These are phyloP conservation scores for Notarius lentiginosus DNA, from an alignment of 2,113 vertebrate species.

Conservation along the genomic window DNA sequence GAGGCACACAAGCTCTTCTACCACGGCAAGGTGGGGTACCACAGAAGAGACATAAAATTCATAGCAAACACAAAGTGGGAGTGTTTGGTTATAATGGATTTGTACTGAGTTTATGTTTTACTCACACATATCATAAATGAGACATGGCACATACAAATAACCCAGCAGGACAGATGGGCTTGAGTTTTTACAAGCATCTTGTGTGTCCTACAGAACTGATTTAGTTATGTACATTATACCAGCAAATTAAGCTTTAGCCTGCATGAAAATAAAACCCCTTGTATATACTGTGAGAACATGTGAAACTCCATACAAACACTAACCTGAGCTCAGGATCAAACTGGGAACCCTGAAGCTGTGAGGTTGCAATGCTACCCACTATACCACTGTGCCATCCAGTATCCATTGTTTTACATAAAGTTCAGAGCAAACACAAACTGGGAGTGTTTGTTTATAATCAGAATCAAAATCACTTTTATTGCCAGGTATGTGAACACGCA, in stretches of 20 bases:
- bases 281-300: not conserved
- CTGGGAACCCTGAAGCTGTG: no score
- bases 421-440: not conserved
- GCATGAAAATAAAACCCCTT: not conserved
- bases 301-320: not conserved
- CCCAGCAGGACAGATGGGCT: not conserved
- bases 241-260: not conserved
- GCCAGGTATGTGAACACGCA: no score
- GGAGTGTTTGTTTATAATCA: not conserved
- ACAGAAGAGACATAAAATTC: no score
- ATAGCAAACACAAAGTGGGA: not conserved
- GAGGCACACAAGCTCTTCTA: no score
- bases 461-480: no score
- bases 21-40: no score
- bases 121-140: not conserved
- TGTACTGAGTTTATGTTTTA: not conserved
- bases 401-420: no score
- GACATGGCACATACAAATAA: slow-evolving; percentile 6
- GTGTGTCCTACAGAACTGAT: not conserved
- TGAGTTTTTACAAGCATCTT: not conserved
- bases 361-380: no score
- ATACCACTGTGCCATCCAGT: no score
- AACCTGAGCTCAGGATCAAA: not conserved
- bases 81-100: not conserved
- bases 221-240: not conserved